Conservation (phyloP, 2,888 invertebrate genomes). For the Coleophora deauratella region DNA sequence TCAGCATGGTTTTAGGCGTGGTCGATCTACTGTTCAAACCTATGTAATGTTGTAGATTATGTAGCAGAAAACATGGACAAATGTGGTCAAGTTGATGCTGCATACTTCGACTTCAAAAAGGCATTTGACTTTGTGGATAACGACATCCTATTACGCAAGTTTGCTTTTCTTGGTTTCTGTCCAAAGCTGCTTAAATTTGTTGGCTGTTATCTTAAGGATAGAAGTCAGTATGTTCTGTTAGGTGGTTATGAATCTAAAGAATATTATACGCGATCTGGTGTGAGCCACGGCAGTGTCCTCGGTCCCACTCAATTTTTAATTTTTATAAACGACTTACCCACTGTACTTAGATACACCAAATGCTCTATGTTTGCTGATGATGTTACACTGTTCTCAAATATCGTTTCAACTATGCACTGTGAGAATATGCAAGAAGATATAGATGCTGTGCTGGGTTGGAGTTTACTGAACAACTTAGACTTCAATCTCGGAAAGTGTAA, state of each 20-base stretch:
- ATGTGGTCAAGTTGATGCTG: neutral
- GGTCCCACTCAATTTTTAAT: neutral
- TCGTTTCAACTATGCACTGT: too few relatives aligned
- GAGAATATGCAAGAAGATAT: too few relatives aligned
- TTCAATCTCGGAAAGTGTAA: too few relatives aligned
- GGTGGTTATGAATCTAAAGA: neutral
- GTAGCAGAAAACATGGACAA: neutral
- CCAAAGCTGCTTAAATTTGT: neutral
- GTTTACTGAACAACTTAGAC: too few relatives aligned
- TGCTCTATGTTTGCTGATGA: neutral
- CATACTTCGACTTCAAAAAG: neutral
- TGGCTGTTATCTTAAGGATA: neutral
- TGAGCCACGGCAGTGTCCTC: neutral
- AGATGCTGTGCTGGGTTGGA: too few relatives aligned
- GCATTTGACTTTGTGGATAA: neutral
- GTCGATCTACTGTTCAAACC: neutral
- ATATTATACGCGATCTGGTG: neutral
- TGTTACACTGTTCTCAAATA: too few relatives aligned
- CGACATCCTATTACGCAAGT: neutral
- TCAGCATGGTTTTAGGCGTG: slow-evolving; percentile 1
- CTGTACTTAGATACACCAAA: neutral
- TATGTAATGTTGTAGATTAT: neutral
- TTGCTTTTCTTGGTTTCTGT: neutral
- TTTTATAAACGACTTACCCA: neutral
- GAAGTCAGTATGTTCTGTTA: neutral